Evolutionary conservation across 2,888 invertebrate species (phyloP).

Genomic region (Ypsolopha scabrella): DNA sequence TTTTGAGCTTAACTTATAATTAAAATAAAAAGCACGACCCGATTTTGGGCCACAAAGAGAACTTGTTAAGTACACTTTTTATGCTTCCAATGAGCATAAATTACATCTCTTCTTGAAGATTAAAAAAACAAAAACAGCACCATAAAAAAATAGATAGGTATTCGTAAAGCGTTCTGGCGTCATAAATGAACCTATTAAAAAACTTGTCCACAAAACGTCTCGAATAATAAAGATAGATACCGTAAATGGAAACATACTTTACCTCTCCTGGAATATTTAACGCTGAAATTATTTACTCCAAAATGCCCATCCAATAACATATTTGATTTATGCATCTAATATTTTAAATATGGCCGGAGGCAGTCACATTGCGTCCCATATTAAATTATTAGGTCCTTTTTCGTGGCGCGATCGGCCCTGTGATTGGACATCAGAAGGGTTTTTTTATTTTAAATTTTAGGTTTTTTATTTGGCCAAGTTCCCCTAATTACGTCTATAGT

Average conservation of each 20-base stretch:
- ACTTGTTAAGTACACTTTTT: constrained; percentile 47
- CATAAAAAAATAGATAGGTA: constrained; percentile 19
- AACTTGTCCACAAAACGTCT: no score
- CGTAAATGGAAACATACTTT: no score
- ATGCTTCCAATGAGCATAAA: constrained; percentile 32
- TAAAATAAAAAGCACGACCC: constrained; percentile 40
- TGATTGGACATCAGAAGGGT: constrained; percentile 42
- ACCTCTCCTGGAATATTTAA: constrained; percentile 11
- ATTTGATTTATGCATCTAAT: constrained; percentile 63
- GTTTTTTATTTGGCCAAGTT: constrained; percentile 25
- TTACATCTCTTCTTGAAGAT: constrained; percentile 11
- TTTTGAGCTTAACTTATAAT: constrained; percentile 51
- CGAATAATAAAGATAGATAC: no score
- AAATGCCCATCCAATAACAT: constrained; percentile 47
- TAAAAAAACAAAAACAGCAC: not conserved
- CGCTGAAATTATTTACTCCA: constrained; percentile 44
- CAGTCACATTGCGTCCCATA: constrained; percentile 26
- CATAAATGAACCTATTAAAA: no score
- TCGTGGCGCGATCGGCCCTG: constrained; percentile 30
- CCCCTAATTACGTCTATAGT: constrained; percentile 46
- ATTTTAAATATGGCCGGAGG: constrained; percentile 60
- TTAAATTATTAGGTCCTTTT: constrained; percentile 26
- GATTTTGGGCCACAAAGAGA: constrained; percentile 39
- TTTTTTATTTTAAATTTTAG: constrained; percentile 34
- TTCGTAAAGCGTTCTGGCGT: no score